phyloP scores from a whole-genome alignment of 2,888 invertebrate species.

The Drosophila tanythrix region DNA sequence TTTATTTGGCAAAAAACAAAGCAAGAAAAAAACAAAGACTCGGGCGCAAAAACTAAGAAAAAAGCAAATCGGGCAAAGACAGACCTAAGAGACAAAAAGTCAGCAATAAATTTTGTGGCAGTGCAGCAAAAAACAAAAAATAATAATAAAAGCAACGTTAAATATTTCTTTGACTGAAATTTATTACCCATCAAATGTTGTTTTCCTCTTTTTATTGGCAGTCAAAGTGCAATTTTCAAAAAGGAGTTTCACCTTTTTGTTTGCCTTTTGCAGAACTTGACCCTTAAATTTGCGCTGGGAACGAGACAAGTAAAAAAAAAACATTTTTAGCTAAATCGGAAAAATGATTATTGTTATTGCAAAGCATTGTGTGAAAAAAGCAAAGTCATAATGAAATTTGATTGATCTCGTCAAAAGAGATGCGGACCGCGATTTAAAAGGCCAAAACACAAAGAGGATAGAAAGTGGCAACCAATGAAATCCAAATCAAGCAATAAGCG shows the following conservation, averaged over 20 bases:
- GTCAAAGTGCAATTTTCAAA: constrained; percentile 40
- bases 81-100: constrained; percentile 22
- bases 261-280: constrained; percentile 70
- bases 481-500: constrained; percentile 21
- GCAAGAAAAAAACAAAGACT: constrained; percentile 3
- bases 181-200: constrained; percentile 64
- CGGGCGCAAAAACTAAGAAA: constrained; percentile 1
- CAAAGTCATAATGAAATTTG: constrained; percentile 60
- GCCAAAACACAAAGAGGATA: constrained; percentile 33
- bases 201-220: constrained; percentile 13
- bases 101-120: constrained; percentile 44
- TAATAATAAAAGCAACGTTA: constrained; percentile 15
- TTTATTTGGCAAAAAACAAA: constrained; percentile 40
- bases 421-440: constrained; percentile 32
- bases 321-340: constrained; percentile 29
- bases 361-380: constrained; percentile 48
- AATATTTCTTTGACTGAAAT: constrained; percentile 41
- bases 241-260: constrained; percentile 36
- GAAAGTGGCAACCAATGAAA: constrained; percentile 54
- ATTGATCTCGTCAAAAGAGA: constrained; percentile 47
- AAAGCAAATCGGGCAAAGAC: constrained; percentile 9
- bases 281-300: constrained; percentile 49
- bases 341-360: constrained; percentile 52
- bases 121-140: constrained; percentile 14
- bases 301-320: constrained; percentile 14